Evolutionary conservation across 1,140 invertebrate species (phyloP).

Genomic region (Drosophila willistoni): DNA sequence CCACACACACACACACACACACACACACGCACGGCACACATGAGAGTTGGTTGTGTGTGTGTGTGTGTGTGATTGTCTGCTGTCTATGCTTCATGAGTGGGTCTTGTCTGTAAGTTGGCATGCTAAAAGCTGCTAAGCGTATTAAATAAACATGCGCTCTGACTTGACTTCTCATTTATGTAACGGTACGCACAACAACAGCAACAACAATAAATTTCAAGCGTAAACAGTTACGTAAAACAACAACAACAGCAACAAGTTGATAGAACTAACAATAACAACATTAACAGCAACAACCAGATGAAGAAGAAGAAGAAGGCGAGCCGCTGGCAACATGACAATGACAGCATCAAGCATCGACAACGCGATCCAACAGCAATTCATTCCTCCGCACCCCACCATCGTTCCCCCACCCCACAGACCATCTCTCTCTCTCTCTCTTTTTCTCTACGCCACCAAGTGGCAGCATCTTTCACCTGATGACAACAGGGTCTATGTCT

Average conservation of each 20-base stretch:
- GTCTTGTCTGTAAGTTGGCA: constrained; percentile 55
- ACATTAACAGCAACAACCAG: constrained; percentile 6
- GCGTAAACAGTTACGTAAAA: constrained; percentile 78
- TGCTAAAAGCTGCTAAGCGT: constrained; percentile 72
- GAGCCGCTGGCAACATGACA: constrained; percentile 27
- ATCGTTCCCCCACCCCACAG: background rate
- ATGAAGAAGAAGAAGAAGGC: background rate
- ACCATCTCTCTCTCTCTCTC: background rate
- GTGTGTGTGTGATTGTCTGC: constrained; percentile 13
- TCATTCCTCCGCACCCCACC: background rate
- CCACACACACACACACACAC: background rate
- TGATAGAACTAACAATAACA: constrained; percentile 22
- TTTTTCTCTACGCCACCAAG: no score
- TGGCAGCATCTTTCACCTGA: constrained; percentile 61
- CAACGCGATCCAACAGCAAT: constrained; percentile 13
- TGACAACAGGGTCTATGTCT: constrained; percentile 9
- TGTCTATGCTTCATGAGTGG: constrained; percentile 2
- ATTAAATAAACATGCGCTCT: constrained; percentile 75
- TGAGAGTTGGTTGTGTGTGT: background rate
- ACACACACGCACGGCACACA: background rate
- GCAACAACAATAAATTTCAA: constrained; percentile 74
- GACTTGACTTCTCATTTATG: constrained; percentile 61
- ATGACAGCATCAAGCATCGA: constrained; percentile 40
- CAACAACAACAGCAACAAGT: constrained; percentile 37
- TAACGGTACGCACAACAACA: constrained; percentile 65